These are phyloP conservation scores for Spodoptera littoralis DNA, from an alignment of 2,888 invertebrate genomes.

Conservation along the genomic window DNA sequence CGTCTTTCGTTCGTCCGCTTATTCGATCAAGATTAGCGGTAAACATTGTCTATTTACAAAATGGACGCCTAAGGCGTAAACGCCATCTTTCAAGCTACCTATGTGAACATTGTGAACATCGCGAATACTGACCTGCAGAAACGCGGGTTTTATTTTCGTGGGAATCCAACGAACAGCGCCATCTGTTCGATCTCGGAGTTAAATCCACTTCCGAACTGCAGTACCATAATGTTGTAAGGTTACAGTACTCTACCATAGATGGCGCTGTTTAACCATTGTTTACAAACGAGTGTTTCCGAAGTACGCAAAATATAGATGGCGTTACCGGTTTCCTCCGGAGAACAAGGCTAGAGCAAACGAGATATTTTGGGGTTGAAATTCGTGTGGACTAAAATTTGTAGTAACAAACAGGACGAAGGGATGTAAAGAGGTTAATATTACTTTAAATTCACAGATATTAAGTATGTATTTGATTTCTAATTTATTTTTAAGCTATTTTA, in stretches of 20 bases:
- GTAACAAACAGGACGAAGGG: no score
- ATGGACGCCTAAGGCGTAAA: slow-evolving; percentile 47
- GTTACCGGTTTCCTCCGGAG: neutral
- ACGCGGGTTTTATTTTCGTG: slow-evolving; percentile 16
- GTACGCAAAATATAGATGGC: slow-evolving; percentile 28
- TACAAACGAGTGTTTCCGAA: neutral
- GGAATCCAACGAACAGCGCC: slow-evolving; percentile 22
- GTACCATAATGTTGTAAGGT: neutral
- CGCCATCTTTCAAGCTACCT: slow-evolving; percentile 56
- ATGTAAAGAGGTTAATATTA: no score
- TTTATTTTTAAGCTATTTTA: no score
- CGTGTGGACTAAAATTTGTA: no score
- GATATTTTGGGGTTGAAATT: no score
- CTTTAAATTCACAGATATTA: no score
- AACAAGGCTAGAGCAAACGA: neutral
- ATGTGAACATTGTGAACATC: slow-evolving; percentile 51
- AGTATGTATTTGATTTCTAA: no score
- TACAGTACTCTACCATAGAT: slow-evolving; percentile 17
- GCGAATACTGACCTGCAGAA: slow-evolving; percentile 35
- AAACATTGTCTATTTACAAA: slow-evolving; percentile 56
- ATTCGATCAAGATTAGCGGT: slow-evolving; percentile 41
- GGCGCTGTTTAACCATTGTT: slow-evolving; percentile 6
- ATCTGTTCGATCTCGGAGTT: slow-evolving; percentile 28
- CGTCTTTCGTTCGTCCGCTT: slow-evolving; percentile 23
- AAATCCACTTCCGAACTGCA: slow-evolving; percentile 1